A percentile compares a stretch with the other conserved stretches of the same genome.
Conservation (phyloP, 2,797 vertebrate genomes). For the Oreortyx pictus region DNA sequence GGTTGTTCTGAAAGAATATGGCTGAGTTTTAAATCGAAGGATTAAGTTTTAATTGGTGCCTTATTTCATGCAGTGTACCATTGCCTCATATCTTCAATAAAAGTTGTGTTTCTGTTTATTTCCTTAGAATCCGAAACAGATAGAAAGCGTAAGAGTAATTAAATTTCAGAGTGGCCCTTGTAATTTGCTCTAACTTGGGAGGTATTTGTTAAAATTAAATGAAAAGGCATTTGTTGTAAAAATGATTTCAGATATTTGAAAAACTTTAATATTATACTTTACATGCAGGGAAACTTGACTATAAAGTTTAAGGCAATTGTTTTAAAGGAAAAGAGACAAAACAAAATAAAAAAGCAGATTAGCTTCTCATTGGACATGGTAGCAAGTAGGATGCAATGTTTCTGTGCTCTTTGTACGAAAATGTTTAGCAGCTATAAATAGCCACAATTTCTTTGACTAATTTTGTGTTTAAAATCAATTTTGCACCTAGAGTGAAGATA, state of each 20-base stretch:
- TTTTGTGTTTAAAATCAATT: conserved; percentile 13
- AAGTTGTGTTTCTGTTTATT: not conserved
- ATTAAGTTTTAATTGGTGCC: not conserved
- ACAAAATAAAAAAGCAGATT: not conserved
- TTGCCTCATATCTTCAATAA: not conserved
- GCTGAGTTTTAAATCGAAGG: not conserved
- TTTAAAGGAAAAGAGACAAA: not conserved
- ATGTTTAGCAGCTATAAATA: not conserved
- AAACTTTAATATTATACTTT: not conserved
- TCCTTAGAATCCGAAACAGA: too few relatives aligned
- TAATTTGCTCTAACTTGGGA: not conserved
- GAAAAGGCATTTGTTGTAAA: not conserved
- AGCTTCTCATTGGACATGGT: not conserved
- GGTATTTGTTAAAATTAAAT: not conserved
- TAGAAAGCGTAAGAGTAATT: too few relatives aligned
- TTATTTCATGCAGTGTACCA: not conserved
- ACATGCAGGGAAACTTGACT: not conserved
- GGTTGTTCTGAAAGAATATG: not conserved
- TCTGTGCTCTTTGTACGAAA: not conserved
- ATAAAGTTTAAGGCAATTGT: not conserved
- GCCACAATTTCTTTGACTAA: not conserved
- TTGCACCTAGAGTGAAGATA: conserved; percentile 76
- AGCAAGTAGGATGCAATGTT: not conserved
- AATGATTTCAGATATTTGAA: not conserved
- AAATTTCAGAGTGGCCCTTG: too few relatives aligned